Evolutionary conservation across 2,797 vertebrate species (phyloP), one percentile per base, ranked within the genome.

Genomic region (Xenopus petersii): DNA sequence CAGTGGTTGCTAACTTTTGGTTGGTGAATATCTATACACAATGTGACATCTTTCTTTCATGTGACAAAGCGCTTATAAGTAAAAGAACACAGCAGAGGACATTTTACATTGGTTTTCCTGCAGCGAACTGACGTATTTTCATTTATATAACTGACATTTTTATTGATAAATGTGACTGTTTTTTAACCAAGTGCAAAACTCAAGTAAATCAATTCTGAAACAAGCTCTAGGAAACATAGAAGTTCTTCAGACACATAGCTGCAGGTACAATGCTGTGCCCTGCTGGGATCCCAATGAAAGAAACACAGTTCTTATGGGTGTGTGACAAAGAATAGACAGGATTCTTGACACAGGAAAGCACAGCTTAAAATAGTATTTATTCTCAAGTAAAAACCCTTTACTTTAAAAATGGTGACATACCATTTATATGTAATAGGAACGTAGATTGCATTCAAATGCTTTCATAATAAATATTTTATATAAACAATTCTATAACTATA

Each of bases 91-190:
- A 73, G 70, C 64, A 65, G 49, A 73, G 76, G 76, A 70, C 71
- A 73, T 69, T 73, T 70, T 64, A 73, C 76, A 78, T 70, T 78
- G 71, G 65, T 42, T 73, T 73, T 73, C 76, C 76, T 42, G 76
- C 76, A 64, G 71, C 69, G 76, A 73, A 62, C 51, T 78, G 70
- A 78, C 76, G 76, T 73, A 78, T 64, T 78, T 78, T 70, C 51
- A 69, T 73, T 78, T 78, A 70, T 78, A 70, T 69, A 72, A 69
- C 48, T 78, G 71, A 73, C 76, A 78, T 73, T 73, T 78, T 78
- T 78, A 78, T 78, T 78, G 76, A 78, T 73, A 73, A 73, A 70
- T 42, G 66, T 69, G 61, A 78, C 76, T 60, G 71, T 77, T 70
- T 73, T 71, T 36, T 63, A 56, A 55, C 65, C 61, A 65, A 78